Evolutionary conservation across 2,888 invertebrate species (phyloP), one percentile per base, ranked within the genome.

Genomic region (Lasiommata megera): DNA sequence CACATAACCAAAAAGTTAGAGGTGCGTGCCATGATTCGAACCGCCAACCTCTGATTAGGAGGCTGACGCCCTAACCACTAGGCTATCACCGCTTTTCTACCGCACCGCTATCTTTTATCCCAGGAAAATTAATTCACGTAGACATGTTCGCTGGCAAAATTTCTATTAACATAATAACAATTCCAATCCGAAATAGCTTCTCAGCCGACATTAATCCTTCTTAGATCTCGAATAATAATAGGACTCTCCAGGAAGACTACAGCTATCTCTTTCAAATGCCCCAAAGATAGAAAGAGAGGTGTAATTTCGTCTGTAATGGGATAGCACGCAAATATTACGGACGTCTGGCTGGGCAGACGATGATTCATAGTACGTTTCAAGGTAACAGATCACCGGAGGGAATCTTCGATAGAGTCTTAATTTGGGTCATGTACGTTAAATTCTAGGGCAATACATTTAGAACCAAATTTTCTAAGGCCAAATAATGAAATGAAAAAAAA

Each of bases 301-400:
- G 51, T 62, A 60, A 61, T 63, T 61, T 65, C 62, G 55, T 60
- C 61, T 57, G 58, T 60, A 59, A 37, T 58, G 59, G 64, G 60
- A 63, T 76, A 75, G 66, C 48, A 61, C 69, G 69, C 56, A 60
- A 63, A 62, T 59, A 56, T 65, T 67, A 29, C 40, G 23, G 66
- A 69, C 67, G 79, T 75, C 79, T 77, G 79, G 72, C 71, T 70
- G 58, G 61, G 60, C 74, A 80, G 77, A 82, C 81, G 75, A 71
- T 84, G 84, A 86, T 70, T 86, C 84, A 86, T 68, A 67, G 51
- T 68, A 65, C 72, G 70, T 73, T 67, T 64, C 56, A 62, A 61
- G 61, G 61, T 55, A 56, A 62, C 46, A 41, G 28, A 46, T 44
- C 14, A 55, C 48, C 53, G 31, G 52, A 47, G 38, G 53, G 56